These are phyloP conservation scores for Eufriesea mexicana DNA, from an alignment of 1,140 invertebrate genomes.

Conservation along the genomic window DNA sequence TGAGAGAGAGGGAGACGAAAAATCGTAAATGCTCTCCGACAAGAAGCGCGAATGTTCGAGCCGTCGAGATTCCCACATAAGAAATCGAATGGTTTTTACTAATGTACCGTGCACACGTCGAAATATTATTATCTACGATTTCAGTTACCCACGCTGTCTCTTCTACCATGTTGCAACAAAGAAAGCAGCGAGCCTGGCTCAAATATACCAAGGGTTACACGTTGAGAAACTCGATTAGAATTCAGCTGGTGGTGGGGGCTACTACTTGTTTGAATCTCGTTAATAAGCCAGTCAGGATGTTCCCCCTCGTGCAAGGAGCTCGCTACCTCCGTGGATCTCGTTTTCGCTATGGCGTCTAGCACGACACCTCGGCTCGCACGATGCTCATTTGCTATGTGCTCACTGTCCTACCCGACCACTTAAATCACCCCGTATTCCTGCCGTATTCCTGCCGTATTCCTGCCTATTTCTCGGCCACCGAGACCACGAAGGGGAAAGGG, in stretches of 20 bases:
- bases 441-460: conserved; percentile 30
- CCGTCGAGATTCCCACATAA: conserved; percentile 15
- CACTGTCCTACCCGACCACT: conserved; percentile 25
- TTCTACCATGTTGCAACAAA: conserved; percentile 11
- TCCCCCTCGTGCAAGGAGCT: conserved; percentile 20
- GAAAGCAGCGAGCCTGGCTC: conserved; percentile 1
- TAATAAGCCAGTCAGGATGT: conserved; percentile 42
- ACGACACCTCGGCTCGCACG: conserved; percentile 28
- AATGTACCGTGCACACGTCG: not conserved
- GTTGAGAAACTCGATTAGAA: conserved; percentile 30
- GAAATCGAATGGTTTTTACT: not conserved
- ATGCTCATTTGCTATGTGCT: conserved; percentile 32
- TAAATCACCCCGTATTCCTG: conserved; percentile 39
- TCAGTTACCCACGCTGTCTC: conserved; percentile 32
- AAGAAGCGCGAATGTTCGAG: not conserved
- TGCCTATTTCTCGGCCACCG: not conserved
- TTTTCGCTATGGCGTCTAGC: conserved; percentile 38
- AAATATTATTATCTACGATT: conserved; percentile 27
- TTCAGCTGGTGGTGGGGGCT: conserved; percentile 23
- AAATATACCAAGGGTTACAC: conserved; percentile 8
- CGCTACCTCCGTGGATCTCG: conserved; percentile 10
- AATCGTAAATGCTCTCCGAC: not conserved
- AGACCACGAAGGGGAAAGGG: not conserved
- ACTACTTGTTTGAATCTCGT: conserved; percentile 39
- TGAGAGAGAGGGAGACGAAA: not conserved